These are phyloP conservation scores for Mystacides longicornis DNA, from an alignment of 2,888 invertebrate genomes.

Conservation along the genomic window DNA sequence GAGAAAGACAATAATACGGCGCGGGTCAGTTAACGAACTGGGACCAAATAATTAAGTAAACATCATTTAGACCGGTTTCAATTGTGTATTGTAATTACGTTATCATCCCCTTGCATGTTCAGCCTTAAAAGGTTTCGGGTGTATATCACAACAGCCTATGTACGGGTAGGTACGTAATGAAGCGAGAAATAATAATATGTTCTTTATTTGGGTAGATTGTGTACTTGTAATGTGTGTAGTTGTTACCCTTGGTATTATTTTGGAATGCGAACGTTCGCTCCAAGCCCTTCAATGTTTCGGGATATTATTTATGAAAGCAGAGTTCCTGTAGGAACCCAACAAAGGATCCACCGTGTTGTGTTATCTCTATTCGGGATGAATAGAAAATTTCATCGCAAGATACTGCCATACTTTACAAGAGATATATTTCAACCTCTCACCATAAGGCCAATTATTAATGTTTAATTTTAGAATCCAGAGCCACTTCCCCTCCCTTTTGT, in stretches of 20 bases:
- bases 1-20: no score
- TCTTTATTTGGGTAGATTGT: not conserved
- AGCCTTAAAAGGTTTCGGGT: not conserved
- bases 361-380: slow-evolving; percentile 1
- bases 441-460: not conserved
- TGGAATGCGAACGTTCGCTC: not conserved
- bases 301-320: slow-evolving; percentile 1
- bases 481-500: not conserved
- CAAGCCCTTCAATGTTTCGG: slow-evolving; percentile 1
- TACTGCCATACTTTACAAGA: not conserved
- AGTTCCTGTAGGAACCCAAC: not conserved
- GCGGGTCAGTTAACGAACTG: not conserved
- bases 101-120: not conserved
- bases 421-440: not conserved
- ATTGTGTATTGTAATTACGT: slow-evolving; percentile 1
- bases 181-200: not conserved
- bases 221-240: no score
- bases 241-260: no score
- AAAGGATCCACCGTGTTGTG: not conserved
- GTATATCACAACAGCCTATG: not conserved
- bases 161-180: not conserved
- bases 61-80: not conserved
- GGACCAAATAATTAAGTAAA: not conserved
- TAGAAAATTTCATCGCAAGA: not conserved
- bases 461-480: not conserved